Conservation (phyloP, 2,113 vertebrate species). For the Epinephelus lanceolatus region DNA sequence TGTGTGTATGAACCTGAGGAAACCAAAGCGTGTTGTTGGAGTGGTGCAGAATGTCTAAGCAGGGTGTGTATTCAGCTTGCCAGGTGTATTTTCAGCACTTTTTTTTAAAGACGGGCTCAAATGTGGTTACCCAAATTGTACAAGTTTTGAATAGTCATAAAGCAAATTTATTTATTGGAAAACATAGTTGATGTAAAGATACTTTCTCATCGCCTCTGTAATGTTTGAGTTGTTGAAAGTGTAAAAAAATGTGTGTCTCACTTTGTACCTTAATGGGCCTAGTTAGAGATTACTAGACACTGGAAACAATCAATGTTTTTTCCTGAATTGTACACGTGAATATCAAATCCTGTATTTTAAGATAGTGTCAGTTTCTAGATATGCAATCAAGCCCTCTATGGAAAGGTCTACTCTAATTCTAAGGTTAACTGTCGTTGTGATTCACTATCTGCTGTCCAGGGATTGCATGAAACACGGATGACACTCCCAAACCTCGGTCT, state of each 20-base stretch:
- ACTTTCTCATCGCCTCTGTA: background rate
- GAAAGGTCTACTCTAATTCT: conserved; percentile 26
- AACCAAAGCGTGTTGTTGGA: conserved; percentile 63
- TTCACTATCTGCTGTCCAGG: conserved; percentile 31
- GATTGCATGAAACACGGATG: conserved; percentile 33
- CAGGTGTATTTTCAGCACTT: conserved; percentile 51
- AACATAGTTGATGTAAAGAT: background rate
- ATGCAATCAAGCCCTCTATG: conserved; percentile 48
- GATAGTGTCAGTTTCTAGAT: conserved; percentile 33
- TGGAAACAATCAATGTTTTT: conserved; percentile 43
- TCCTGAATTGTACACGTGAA: conserved; percentile 40
- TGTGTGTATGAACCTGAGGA: conserved; percentile 19
- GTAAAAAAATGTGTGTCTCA: conserved; percentile 23
- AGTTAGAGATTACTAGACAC: conserved; percentile 53
- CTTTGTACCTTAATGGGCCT: conserved; percentile 57
- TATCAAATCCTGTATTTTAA: conserved; percentile 1
- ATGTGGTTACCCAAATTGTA: background rate
- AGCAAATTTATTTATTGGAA: conserved; percentile 32
- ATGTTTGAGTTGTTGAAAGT: background rate
- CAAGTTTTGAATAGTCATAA: background rate
- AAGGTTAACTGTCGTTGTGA: conserved; percentile 1
- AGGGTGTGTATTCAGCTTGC: conserved; percentile 24
- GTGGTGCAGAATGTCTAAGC: conserved; percentile 46
- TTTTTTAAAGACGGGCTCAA: conserved; percentile 16
- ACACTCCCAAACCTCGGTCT: conserved; percentile 1